phyloP scores from a whole-genome alignment of 2,113 vertebrate genomes.

The Poeciliopsis prolifica region DNA sequence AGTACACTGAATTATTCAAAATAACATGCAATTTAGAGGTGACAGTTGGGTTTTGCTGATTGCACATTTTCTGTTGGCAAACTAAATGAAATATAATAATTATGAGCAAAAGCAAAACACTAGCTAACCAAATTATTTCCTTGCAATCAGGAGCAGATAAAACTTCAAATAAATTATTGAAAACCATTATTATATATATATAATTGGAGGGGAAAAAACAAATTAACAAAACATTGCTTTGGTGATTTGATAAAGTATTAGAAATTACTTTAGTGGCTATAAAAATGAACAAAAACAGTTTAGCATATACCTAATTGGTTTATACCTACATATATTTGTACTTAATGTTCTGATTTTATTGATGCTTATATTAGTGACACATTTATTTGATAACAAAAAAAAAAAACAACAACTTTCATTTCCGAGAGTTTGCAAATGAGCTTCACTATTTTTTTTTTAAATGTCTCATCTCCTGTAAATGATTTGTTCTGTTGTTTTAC shows the following conservation, averaged over 20 bases:
- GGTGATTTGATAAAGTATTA: background rate
- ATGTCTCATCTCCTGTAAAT: background rate
- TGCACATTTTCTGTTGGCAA: constrained; percentile 19
- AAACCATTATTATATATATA: background rate
- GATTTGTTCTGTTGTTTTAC: background rate
- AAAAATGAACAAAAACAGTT: background rate
- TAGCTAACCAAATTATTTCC: constrained; percentile 20
- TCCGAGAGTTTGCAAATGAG: background rate
- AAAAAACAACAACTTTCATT: background rate
- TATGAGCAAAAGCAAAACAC: constrained; percentile 17
- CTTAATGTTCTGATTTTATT: background rate
- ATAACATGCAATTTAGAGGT: constrained; percentile 42
- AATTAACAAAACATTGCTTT: background rate
- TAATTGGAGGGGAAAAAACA: background rate
- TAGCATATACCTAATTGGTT: background rate
- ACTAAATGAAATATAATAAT: constrained; percentile 17
- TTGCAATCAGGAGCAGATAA: constrained; percentile 11
- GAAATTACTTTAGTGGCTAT: background rate
- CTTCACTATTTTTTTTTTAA: background rate
- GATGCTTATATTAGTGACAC: background rate
- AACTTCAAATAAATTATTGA: background rate
- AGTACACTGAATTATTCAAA: constrained; percentile 36
- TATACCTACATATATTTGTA: background rate
- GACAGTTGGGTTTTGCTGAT: constrained; percentile 53
- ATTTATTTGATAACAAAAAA: background rate